A percentile compares a stretch with the other conserved stretches of the same genome.
Conservation (phyloP, 1,140 invertebrate genomes). For the Papilio aristodemus region DNA sequence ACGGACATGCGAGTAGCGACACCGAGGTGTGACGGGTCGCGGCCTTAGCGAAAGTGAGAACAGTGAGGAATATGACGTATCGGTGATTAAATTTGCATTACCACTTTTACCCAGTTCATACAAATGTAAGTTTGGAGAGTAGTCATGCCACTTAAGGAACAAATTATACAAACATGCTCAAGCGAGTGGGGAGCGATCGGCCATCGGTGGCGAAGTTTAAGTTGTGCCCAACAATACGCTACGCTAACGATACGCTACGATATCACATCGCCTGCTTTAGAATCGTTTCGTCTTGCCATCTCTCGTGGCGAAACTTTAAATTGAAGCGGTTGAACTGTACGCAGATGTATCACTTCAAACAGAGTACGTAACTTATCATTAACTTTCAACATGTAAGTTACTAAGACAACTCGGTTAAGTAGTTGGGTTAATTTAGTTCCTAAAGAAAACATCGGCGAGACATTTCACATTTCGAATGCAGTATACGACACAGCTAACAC, state of each 20-base stretch:
- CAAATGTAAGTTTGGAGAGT: slow-evolving; percentile 68
- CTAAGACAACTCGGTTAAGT: slow-evolving; percentile 39
- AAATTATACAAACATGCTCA: slow-evolving; percentile 75
- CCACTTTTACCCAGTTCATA: slow-evolving; percentile 73
- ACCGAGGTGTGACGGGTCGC: slow-evolving; percentile 63
- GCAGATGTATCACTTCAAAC: slow-evolving; percentile 40
- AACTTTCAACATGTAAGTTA: slow-evolving; percentile 45
- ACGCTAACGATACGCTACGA: too few relatives aligned
- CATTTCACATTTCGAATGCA: slow-evolving; percentile 36
- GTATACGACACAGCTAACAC: slow-evolving; percentile 14
- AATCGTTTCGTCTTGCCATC: slow-evolving; percentile 17
- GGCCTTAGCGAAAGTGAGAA: slow-evolving; percentile 69
- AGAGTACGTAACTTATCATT: slow-evolving; percentile 47
- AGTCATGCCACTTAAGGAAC: slow-evolving; percentile 74
- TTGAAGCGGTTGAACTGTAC: slow-evolving; percentile 45
- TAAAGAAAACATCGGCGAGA: slow-evolving; percentile 37
- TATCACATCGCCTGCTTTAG: slow-evolving; percentile 16
- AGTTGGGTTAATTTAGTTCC: slow-evolving; percentile 42
- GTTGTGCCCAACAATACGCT: slow-evolving; percentile 54
- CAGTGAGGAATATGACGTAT: slow-evolving; percentile 62
- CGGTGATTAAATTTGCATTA: slow-evolving; percentile 72
- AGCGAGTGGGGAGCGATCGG: slow-evolving; percentile 73
- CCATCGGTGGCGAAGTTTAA: slow-evolving; percentile 63
- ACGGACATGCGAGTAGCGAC: slow-evolving; percentile 64
- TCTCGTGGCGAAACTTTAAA: slow-evolving; percentile 49